phyloP scores from a whole-genome alignment of 2,888 invertebrate species.

The Plebejus argus region DNA sequence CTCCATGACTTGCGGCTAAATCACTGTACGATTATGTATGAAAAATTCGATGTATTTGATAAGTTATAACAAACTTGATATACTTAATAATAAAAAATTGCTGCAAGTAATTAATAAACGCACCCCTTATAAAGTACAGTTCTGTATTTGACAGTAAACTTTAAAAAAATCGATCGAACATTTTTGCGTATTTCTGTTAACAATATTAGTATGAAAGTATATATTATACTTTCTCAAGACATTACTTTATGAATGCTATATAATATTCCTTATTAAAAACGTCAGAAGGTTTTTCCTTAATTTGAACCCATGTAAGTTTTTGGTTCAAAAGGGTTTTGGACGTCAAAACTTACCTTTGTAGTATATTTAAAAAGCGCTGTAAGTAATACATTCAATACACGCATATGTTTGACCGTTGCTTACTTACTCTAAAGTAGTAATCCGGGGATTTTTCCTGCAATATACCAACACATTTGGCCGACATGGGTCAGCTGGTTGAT shows the following conservation, averaged over 20 bases:
- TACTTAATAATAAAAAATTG: too few relatives aligned
- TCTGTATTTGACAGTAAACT: too few relatives aligned
- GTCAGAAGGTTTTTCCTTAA: not conserved
- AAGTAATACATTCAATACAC: not conserved
- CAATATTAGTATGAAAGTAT: too few relatives aligned
- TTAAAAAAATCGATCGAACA: too few relatives aligned
- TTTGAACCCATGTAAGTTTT: not conserved
- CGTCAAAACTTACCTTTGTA: not conserved
- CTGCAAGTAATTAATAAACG: too few relatives aligned
- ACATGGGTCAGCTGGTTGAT: constrained; percentile 29
- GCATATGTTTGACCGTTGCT: not conserved
- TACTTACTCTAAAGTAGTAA: constrained; percentile 20
- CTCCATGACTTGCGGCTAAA: not conserved
- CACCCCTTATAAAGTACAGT: too few relatives aligned
- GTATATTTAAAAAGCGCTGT: not conserved
- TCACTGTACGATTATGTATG: not conserved
- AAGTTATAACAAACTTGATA: too few relatives aligned
- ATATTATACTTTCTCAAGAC: too few relatives aligned
- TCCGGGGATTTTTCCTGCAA: constrained; percentile 30
- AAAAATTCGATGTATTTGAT: too few relatives aligned
- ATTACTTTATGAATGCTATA: not conserved
- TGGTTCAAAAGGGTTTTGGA: not conserved
- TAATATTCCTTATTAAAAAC: not conserved
- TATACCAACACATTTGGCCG: constrained; percentile 30
- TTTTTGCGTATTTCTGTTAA: too few relatives aligned